These are phyloP conservation scores for Spea hammondii DNA, from an alignment of 2,797 vertebrate genomes.

Conservation along the genomic window DNA sequence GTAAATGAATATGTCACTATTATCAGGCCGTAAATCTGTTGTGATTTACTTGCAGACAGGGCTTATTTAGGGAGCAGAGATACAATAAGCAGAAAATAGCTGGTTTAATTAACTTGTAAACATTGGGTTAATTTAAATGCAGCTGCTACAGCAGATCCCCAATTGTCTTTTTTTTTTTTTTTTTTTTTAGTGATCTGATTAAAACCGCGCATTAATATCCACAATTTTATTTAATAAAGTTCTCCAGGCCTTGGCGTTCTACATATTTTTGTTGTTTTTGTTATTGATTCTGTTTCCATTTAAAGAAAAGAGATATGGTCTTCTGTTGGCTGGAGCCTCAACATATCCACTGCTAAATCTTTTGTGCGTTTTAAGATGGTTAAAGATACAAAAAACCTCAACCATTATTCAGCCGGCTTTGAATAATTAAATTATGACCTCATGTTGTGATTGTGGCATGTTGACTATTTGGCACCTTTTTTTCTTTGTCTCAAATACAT, in stretches of 20 bases:
- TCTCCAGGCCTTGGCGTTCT: constrained; percentile 5
- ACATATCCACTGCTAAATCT: too few relatives aligned
- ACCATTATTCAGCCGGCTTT: too few relatives aligned
- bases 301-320: too few relatives aligned
- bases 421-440: too few relatives aligned
- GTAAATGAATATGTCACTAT: constrained; percentile 94
- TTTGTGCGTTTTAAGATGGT: too few relatives aligned
- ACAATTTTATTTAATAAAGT: constrained; percentile 33
- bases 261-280: constrained; percentile 47
- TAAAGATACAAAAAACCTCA: too few relatives aligned
- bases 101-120: constrained; percentile 80
- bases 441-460: too few relatives aligned
- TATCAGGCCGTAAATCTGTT: constrained; percentile 88
- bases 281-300: too few relatives aligned
- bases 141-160: constrained; percentile 74
- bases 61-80: constrained; percentile 78
- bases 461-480: too few relatives aligned
- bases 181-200: constrained; percentile 56
- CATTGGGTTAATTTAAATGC: constrained; percentile 83
- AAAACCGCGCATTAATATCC: constrained; percentile 57
- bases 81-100: constrained; percentile 85
- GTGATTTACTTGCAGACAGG: constrained; percentile 83
- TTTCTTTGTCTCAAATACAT: too few relatives aligned
- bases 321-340: too few relatives aligned
- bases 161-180: constrained; percentile 50